Conservation (phyloP, 30 jellyfish, hydroid and myxozoan genomes). For the Hydra vulgaris region DNA sequence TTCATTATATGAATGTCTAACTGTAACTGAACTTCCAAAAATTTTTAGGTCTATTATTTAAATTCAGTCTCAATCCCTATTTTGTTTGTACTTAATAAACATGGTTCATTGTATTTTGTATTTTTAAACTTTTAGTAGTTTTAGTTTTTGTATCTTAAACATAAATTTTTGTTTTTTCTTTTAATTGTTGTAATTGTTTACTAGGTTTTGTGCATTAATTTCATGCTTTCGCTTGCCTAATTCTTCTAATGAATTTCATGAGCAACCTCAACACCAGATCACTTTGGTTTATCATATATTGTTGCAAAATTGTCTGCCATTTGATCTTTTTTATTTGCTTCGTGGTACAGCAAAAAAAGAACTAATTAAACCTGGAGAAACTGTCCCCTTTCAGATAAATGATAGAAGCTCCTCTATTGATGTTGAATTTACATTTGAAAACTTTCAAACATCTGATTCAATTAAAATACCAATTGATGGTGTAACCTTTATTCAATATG, state of each 20-base stretch:
- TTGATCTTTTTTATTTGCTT: slow-evolving; percentile 60
- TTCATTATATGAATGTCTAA: slow-evolving; percentile 35
- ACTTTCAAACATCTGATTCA: slow-evolving; percentile 58
- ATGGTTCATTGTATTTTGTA: no score
- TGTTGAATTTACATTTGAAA: slow-evolving; percentile 80
- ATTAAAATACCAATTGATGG: slow-evolving; percentile 51
- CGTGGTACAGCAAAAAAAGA: slow-evolving; percentile 41
- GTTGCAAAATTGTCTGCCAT: slow-evolving; percentile 68
- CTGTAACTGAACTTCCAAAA: slow-evolving; percentile 7
- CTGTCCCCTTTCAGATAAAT: slow-evolving; percentile 57
- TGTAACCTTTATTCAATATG: slow-evolving; percentile 32
- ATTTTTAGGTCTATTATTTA: slow-evolving; percentile 21
- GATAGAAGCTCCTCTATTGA: slow-evolving; percentile 19
- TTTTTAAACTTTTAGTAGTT: no score
- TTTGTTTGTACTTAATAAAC: no score
- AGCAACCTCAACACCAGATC: slow-evolving; percentile 78
- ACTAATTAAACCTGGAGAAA: slow-evolving; percentile 79
- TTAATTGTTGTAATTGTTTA: background rate
- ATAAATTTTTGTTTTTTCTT: no score
- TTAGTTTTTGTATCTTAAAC: no score
- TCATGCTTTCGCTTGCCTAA: slow-evolving; percentile 1
- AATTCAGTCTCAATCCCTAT: no score
- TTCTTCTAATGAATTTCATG: background rate
- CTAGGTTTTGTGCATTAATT: slow-evolving; percentile 22
- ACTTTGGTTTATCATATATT: slow-evolving; percentile 52